phyloP scores from a whole-genome alignment of 2,797 vertebrate species.

The Perodicticus potto region DNA sequence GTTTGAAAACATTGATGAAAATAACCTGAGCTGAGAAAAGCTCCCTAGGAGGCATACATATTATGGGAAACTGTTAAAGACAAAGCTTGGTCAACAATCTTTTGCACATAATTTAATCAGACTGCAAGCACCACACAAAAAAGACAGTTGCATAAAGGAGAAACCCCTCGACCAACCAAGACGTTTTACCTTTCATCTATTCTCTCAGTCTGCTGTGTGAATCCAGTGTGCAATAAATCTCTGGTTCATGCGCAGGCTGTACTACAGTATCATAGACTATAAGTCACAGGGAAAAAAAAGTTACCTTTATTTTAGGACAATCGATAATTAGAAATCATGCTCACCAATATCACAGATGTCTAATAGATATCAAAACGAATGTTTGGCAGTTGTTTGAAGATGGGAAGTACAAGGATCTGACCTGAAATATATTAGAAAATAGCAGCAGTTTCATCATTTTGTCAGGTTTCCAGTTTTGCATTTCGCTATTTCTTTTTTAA shows the following conservation, averaged over 20 bases:
- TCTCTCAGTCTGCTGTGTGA: constrained; percentile 82
- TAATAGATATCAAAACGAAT: constrained; percentile 82
- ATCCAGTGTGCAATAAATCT: constrained; percentile 85
- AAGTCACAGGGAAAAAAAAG: constrained; percentile 74
- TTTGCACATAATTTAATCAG: constrained; percentile 87
- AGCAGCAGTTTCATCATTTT: constrained; percentile 17
- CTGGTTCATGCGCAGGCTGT: constrained; percentile 77
- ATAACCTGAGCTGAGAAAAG: constrained; percentile 89
- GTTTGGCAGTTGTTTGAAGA: constrained; percentile 83
- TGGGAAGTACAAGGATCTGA: constrained; percentile 66
- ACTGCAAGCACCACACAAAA: constrained; percentile 71
- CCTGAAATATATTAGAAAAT: constrained; percentile 66
- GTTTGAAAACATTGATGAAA: constrained; percentile 90
- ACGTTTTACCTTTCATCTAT: constrained; percentile 84
- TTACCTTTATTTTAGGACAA: constrained; percentile 85
- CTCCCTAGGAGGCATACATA: constrained; percentile 86
- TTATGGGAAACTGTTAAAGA: constrained; percentile 89
- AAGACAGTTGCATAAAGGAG: constrained; percentile 74
- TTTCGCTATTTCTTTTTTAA: constrained; percentile 60
- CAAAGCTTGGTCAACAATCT: constrained; percentile 89
- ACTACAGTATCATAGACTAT: constrained; percentile 82
- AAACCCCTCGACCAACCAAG: constrained; percentile 76
- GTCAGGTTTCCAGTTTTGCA: constrained; percentile 74
- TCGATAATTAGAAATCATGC: constrained; percentile 69
- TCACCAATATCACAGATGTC: constrained; percentile 79